Conservation (phyloP, 2,113 vertebrate species). For the Deroptyus accipitrinus region DNA sequence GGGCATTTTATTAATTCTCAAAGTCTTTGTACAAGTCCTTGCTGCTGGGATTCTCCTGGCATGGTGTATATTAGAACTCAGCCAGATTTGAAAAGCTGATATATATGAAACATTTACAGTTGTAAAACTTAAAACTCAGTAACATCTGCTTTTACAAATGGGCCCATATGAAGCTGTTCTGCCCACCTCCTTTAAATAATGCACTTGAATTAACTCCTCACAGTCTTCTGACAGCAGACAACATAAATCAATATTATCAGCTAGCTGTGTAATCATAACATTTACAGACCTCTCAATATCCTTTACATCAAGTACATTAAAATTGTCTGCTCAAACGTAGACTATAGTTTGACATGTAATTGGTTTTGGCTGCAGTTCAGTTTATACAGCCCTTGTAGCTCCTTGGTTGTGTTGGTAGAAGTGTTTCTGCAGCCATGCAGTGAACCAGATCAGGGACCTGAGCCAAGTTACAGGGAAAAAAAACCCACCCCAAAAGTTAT, state of each 20-base stretch:
- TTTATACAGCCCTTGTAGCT: background rate
- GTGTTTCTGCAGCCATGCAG: slow-evolving; percentile 22
- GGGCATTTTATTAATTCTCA: background rate
- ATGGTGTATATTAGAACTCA: background rate
- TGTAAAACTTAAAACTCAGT: background rate
- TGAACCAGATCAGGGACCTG: background rate
- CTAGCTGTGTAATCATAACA: slow-evolving; percentile 13
- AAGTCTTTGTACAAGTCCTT: background rate
- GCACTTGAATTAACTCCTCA: background rate
- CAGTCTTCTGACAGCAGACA: background rate
- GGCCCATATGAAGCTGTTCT: background rate
- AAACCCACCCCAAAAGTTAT: background rate
- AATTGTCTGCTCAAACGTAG: slow-evolving; percentile 7
- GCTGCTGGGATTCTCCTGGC: background rate
- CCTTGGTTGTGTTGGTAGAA: slow-evolving; percentile 25
- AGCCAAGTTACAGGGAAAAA: background rate
- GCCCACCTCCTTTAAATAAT: background rate
- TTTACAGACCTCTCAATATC: slow-evolving; percentile 25
- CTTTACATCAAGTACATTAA: slow-evolving; percentile 21
- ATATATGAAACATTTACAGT: background rate
- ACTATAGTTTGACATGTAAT: slow-evolving; percentile 9
- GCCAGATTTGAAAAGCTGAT: background rate
- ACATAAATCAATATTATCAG: background rate
- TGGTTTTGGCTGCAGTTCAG: slow-evolving; percentile 51
- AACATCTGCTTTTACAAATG: background rate